These are phyloP conservation scores for Oryctolagus cuniculus DNA, from an alignment of 2,113 vertebrate species.

Conservation along the genomic window mOryCun1.1 NC_091433.1:111590501-111591000, in stretches of 20 bases:
- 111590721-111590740: background rate
- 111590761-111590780: background rate
- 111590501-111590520: too few relatives aligned
- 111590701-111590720: too few relatives aligned
- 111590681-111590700: too few relatives aligned
- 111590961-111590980: background rate
- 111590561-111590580: background rate
- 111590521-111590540: too few relatives aligned
- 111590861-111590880: background rate
- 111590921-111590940: background rate
- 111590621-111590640: background rate
- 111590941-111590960: background rate
- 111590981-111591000: too few relatives aligned
- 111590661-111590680: too few relatives aligned
- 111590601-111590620: background rate
- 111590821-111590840: background rate
- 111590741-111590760: background rate
- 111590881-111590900: background rate
- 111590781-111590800: rapidly evolving
- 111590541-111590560: too few relatives aligned
- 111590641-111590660: too few relatives aligned
- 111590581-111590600: rapidly evolving
- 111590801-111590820: background rate
- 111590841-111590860: background rate
- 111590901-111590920: background rate